Evolutionary conservation across 53 echinoderm and acorn worm species (phyloP), one percentile per base, ranked within the genome.

Genomic region (Hippasteria phrygiana): DNA sequence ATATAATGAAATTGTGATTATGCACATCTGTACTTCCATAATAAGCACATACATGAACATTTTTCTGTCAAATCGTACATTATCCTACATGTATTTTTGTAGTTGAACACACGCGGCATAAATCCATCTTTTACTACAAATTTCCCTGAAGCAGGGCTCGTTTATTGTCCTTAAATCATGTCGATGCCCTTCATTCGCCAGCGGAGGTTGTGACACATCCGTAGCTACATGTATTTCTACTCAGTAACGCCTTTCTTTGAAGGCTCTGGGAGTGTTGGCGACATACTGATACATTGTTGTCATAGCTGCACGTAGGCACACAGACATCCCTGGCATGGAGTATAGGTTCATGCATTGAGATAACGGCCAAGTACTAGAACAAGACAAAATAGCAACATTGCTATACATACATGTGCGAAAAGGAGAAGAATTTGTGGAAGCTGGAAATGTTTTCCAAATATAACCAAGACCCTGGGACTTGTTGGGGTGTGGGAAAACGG

Each of bases 241-340:
- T 59, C 26, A 22, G 59, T 22, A 14, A 59, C 59, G 26, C 59
- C 59, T 59, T 59, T 59, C 0, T 51, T 59, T 24, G 7, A 59
- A 26, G 26, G 17, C 33, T 6, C 16, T 43, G 53, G 47, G 54
- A 34, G 50, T 47, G 43, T 16, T 18, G 73, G 73, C 24, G 13
- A 73, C 42, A 41, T 73, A 39, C 39, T 73, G 73, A 41, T n/a
- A 43, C 63, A 81, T 81, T 81, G 64, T 63, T 65, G 81, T 16
- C 81, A 81, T 81, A 40, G 64, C 26, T 16, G 31, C 81, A 81
- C 81, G 81, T 81, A 43, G 64, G 17, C 18, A 0, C 0, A 5
- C 37, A 81, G 24, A 41, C 41, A 72, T 72, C 20, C 18, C 72
- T 39, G 72, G 41, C 72, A 42, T 42, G 39, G 72, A 20, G n/a